phyloP scores from a whole-genome alignment of 2,113 vertebrate genomes.

The Aegithalos caudatus region DNA sequence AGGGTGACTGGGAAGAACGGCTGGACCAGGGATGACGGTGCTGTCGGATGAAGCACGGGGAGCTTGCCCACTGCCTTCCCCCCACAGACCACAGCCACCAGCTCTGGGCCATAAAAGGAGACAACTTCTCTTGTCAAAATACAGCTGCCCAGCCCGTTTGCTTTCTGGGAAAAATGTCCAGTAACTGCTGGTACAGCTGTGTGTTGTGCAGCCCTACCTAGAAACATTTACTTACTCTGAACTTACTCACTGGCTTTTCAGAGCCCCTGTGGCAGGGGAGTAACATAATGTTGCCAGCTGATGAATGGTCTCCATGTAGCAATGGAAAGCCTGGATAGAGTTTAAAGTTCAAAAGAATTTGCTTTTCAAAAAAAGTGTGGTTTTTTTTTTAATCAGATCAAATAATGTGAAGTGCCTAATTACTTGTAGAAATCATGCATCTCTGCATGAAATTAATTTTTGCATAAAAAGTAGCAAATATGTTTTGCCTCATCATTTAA shows the following conservation, averaged over 20 bases:
- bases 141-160: not conserved
- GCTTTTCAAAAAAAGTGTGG: not conserved
- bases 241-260: not conserved
- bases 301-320: not conserved
- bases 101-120: not conserved
- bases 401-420: not conserved
- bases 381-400: not conserved
- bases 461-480: not conserved
- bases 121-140: slow-evolving; percentile 23
- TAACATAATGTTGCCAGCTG: not conserved
- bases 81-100: not conserved
- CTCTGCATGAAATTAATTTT: not conserved
- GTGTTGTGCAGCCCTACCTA: not conserved
- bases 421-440: not conserved
- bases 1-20: not conserved
- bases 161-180: slow-evolving; percentile 17
- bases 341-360: slow-evolving; percentile 11
- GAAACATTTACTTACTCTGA: slow-evolving; percentile 8
- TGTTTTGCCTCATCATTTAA: not conserved
- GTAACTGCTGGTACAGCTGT: not conserved
- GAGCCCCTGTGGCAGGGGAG: not conserved
- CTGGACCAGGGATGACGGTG: not conserved
- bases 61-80: not conserved
- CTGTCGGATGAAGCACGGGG: accelerated
- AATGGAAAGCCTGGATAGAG: not conserved